Evolutionary conservation across 92 coral and sea anemone species (phyloP), one percentile per base, ranked within the genome.

Genomic region (Zoanthus sociatus): DNA sequence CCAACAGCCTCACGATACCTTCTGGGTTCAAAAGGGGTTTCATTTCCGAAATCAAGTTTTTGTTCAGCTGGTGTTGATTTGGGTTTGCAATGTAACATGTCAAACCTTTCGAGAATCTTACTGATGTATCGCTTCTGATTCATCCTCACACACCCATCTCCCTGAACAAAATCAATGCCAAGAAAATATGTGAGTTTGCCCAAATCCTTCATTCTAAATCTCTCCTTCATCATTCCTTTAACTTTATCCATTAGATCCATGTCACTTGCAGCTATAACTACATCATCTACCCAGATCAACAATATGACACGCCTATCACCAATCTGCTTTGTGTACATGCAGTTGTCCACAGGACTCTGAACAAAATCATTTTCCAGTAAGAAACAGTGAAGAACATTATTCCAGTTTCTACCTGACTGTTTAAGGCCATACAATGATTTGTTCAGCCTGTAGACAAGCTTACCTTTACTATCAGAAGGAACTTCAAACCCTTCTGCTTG

Each of bases 161-260:
- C 89, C 53, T 91, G 87, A 17, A 61, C 82, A 82, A 87, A 82
- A 7, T 83, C 14, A 54, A 91, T 87, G 60, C 90, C 87, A 44
- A 84, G 48, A 54, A 91, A 84, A 46, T 71, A 79, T 68, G 89
- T 82, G 50, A 91, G 88, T 78, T 54, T 71, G 45, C 93, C 91
- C 31, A 90, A 74, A 77, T 91, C 94, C 53, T 88, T 91, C 94
- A 92, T 92, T 21, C 66, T 76, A 32, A 92, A 92, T 63, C 67
- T 84, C 73, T 78, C 63, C 78, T 67, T 63, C 61, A 89, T 68
- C 71, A 71, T 78, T 30, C 44, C 78, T 71, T 92, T 92, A 63
- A 82, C 86, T 37, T 89, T 76, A 73, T 53, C 13, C 92, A 88
- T 77, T 26, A 83, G 61, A 30, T 33, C 5, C 83, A 77, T 77